A percentile compares a stretch with the other conserved stretches of the same genome.
Conservation (phyloP, 2,888 invertebrate species). For the Melanostoma scalare region DNA sequence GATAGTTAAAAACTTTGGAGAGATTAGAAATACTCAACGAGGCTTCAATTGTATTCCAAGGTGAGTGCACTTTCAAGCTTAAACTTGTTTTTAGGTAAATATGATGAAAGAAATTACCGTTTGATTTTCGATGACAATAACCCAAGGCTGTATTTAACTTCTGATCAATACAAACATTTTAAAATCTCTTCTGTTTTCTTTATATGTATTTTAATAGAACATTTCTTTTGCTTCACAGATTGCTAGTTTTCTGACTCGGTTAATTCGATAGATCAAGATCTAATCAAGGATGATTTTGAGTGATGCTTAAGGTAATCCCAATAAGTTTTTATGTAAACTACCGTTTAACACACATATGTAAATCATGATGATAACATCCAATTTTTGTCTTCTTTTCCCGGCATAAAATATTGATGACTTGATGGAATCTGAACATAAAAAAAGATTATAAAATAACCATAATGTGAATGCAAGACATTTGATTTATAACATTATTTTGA, state of each 20-base stretch:
- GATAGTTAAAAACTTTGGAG: too few species aligned
- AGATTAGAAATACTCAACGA: too few species aligned
- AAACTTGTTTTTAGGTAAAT: not conserved
- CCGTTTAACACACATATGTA: not conserved
- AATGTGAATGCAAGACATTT: too few species aligned
- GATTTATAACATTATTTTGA: too few species aligned
- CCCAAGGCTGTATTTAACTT: conserved; percentile 5
- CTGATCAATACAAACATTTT: not conserved
- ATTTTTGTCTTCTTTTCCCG: conserved; percentile 57
- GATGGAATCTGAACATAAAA: conserved; percentile 33
- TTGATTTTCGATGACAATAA: conserved; percentile 61
- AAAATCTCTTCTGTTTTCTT: too few species aligned
- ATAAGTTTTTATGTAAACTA: too few species aligned
- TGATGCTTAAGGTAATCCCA: not conserved
- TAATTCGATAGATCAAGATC: too few species aligned
- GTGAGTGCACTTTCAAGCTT: not conserved
- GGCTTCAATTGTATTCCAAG: not conserved
- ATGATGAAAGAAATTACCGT: conserved; percentile 76
- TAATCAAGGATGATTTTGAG: not conserved
- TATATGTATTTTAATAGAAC: too few species aligned
- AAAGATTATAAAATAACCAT: not conserved
- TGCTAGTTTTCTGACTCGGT: too few species aligned
- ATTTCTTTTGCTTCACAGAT: too few species aligned
- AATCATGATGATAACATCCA: conserved; percentile 41
- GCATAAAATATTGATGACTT: conserved; percentile 38